Evolutionary conservation across 2,888 invertebrate genomes (phyloP).

Genomic region (Drosophila maculinotata): DNA sequence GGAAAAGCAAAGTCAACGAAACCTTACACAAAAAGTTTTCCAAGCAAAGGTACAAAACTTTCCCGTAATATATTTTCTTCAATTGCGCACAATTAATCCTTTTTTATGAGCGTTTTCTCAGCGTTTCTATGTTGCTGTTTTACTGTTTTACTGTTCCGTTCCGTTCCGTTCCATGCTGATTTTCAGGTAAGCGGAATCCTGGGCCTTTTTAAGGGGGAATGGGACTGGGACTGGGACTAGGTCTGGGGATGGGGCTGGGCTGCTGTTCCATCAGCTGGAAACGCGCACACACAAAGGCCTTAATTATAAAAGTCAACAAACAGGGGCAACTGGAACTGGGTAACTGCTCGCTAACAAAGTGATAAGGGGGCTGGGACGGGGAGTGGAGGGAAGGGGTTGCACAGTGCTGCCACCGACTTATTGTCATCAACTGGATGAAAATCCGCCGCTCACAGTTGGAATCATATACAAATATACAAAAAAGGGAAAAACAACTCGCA

Average conservation of each 20-base stretch:
- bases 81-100: constrained; percentile 84
- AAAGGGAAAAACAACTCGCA: constrained; percentile 56
- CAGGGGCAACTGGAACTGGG: constrained; percentile 13
- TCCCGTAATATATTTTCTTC: constrained; percentile 79
- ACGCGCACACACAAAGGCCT: constrained; percentile 75
- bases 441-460: too few species aligned
- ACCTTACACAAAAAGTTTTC: constrained; percentile 52
- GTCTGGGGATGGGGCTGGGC: too few species aligned
- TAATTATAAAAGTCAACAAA: constrained; percentile 82
- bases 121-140: constrained; percentile 3
- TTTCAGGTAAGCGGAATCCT: constrained; percentile 24
- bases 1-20: too few species aligned
- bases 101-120: constrained; percentile 71
- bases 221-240: too few species aligned
- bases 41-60: constrained; percentile 18
- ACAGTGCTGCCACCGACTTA: constrained; percentile 49
- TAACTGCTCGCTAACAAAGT: too few species aligned
- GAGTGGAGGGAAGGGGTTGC: neutral
- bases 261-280: constrained; percentile 72
- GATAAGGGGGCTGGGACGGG: too few species aligned
- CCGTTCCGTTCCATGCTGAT: neutral
- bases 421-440: constrained; percentile 64
- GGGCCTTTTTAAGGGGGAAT: too few species aligned
- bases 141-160: neutral
- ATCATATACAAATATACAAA: constrained; percentile 14